Evolutionary conservation across 2,797 vertebrate genomes (phyloP).

Genomic region (Tadarida brasiliensis): DNA sequence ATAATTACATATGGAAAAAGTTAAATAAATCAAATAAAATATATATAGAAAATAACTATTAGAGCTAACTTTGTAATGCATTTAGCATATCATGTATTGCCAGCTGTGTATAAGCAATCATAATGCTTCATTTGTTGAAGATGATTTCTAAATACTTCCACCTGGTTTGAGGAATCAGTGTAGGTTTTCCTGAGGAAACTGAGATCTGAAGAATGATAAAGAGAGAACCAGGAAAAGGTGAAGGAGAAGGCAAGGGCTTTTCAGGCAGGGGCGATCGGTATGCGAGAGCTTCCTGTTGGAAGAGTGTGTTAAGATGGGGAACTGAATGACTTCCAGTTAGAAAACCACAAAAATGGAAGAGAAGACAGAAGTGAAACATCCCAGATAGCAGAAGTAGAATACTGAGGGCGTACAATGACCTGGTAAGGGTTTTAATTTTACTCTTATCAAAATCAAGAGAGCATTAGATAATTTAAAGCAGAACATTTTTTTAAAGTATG

Average conservation of each 20-base stretch:
- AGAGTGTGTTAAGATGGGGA: neutral
- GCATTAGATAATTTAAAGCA: neutral
- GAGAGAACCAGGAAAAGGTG: neutral
- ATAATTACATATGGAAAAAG: neutral
- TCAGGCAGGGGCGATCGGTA: neutral
- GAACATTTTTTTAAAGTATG: neutral
- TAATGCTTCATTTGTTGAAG: neutral
- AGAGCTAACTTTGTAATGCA: neutral
- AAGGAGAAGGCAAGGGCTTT: neutral
- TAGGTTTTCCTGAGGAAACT: neutral
- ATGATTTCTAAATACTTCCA: neutral
- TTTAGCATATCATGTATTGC: neutral
- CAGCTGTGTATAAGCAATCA: neutral
- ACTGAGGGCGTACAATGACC: neutral
- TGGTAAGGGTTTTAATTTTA: neutral
- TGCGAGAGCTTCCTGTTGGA: neutral
- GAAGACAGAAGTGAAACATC: neutral
- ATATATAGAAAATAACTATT: neutral
- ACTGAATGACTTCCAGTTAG: neutral
- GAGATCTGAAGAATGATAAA: neutral
- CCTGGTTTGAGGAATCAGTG: neutral
- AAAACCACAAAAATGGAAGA: neutral
- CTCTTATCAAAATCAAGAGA: neutral
- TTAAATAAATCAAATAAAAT: neutral
- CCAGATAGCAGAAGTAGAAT: neutral